Evolutionary conservation across 2,113 vertebrate species (phyloP), one percentile per base, ranked within the genome.

Genomic region (Proteles cristata): DNA sequence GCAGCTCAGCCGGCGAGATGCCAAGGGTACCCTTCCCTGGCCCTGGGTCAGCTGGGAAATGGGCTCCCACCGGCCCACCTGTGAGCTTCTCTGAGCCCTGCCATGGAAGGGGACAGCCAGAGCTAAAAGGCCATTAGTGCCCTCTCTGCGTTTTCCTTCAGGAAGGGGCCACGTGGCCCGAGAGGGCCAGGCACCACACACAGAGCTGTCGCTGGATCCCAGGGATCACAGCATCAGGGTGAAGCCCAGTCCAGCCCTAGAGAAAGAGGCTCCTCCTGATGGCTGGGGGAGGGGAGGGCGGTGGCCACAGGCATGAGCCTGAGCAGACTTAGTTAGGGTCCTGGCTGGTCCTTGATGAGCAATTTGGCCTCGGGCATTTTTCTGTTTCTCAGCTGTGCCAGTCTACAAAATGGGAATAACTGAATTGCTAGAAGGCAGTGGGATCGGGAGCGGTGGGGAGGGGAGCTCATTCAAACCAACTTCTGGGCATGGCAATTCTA

Each of bases 211-310:
- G 7, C 74, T 23, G 11, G 43, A 69, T 50, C 43, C 55, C 45
- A 53, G 66, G 21, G 31, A 1, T 86, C 63, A 35, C 87, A 50
- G 88, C 55, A 10, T 7, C 11, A 1, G 0, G 12, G 16, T 28
- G 17, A 90, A 25, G 45, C 74, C 31, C 7, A 7, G 10, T 26
- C 5, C 5, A 43, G 10, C 7, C 65, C 26, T 28, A 39, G 50
- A 45, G 45, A n/a, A 48, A 48, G 45, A 69, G 33, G 6, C 23
- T 31, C 10, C 23, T 31, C 10, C 23, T 31, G 11, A 4, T 7
- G 66, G 23, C n/a, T 25, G 19, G 5, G 35, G n/a, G 5, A 12
- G 0, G 5, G 21, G 9, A 48, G 25, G 43, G 26, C 1, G 0
- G 33, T 50, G 50, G 16, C 50, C 63, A 35, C 6, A 45, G 80